A percentile compares a stretch with the other conserved stretches of the same genome.
Evolutionary conservation across 2,113 vertebrate species (phyloP).

Genomic region (Podarcis raffonei): DNA sequence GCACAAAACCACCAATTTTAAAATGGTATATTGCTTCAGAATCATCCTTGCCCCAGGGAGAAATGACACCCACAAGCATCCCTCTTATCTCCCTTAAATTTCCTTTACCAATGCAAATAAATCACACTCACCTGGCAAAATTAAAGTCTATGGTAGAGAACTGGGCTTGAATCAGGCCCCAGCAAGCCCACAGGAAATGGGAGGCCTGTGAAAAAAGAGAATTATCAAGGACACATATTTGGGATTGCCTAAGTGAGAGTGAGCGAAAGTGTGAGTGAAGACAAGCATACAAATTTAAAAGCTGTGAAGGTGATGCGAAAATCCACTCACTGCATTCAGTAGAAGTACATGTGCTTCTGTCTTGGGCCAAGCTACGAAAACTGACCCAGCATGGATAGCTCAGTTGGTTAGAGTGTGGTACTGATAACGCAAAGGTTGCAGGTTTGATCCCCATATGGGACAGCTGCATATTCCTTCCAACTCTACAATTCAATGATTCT

Average conservation of each 20-base stretch:
- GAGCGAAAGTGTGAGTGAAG: background rate
- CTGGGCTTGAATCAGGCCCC: constrained; percentile 95
- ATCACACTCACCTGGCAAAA: constrained; percentile 86
- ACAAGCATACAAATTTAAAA: background rate
- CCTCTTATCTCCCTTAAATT: background rate
- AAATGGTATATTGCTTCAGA: background rate
- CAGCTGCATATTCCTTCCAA: background rate
- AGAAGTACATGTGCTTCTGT: background rate
- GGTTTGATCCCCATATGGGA: background rate
- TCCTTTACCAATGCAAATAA: background rate
- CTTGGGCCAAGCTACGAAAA: background rate
- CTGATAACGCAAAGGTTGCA: background rate
- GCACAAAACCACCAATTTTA: too few species aligned
- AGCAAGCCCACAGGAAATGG: constrained; percentile 97
- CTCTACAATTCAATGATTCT: background rate
- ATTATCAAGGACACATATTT: background rate
- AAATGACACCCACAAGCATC: background rate
- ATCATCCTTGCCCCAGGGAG: background rate
- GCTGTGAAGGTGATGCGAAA: background rate
- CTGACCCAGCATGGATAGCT: background rate
- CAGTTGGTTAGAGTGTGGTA: background rate
- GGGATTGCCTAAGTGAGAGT: background rate
- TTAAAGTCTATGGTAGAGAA: constrained; percentile 96
- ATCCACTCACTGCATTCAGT: background rate
- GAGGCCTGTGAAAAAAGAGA: constrained; percentile 82